Base-by-base conservation (phyloP, 1,140 invertebrate species). In the Platyscapa corneri region DNA sequence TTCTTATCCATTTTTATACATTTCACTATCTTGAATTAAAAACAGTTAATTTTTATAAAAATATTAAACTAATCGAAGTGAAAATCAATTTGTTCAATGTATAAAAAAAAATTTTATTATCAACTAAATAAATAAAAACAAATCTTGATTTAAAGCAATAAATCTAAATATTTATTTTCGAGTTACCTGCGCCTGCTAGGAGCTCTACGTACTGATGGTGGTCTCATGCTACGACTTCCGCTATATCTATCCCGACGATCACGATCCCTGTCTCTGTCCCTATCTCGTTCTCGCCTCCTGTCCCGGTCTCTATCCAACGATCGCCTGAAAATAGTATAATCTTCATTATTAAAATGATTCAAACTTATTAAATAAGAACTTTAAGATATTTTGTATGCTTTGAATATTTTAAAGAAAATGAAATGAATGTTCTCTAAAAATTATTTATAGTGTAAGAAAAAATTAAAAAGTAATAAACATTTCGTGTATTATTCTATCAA, bases 201-300 rank as follows among this genome's bases (percentile, higher is more conserved):
- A 89, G 92, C 89, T 92, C 93, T 88, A 90, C 93, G 89, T 87
- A 93, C 87, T 88, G 92, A 92, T 84, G 93, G 92, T 86, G 92
- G 91, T 87, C 93, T 90, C 92, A 92, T 94, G 83, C 88, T 92
- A 56, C 91, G 92, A 87, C 89, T 90, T 20, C 89, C 92, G 70
- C 90, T 94, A 91, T 90, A 94, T 85, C 94, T 87, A 67, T 93
- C 89, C 14, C 94, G 92, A n/a, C 92, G 88, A n/a, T 90, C 89
- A 46, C 90, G 89, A 74, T 94, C 93, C 56, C 92, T 89, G 56
- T 92, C 93, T 87, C 88, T 91, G 86, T 92, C 92, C 87, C 94
- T 81, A 87, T 93, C 90, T 86, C 95, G 85, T 89, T 94, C 93
- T 42, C 94, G 85, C 6, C 89, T 89, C 0, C 93, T 88, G 30